These are phyloP conservation scores for Dysidea cf. avara DNA, from an alignment of 37 sponge, comb jelly and placozoan genomes.

Conservation along the genomic window DNA sequence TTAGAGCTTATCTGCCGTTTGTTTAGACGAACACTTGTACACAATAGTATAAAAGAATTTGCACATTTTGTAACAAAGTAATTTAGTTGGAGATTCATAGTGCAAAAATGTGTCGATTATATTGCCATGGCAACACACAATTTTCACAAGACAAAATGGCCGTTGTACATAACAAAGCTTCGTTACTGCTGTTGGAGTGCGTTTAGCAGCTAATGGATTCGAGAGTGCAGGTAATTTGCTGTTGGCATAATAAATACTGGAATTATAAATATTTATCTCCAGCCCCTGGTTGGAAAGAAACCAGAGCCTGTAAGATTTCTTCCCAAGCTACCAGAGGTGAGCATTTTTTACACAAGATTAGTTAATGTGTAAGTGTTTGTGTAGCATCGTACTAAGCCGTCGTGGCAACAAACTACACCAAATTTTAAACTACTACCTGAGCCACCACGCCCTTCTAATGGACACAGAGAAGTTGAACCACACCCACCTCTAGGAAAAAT, in stretches of 20 bases:
- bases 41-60: neutral
- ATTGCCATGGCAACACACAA: too few relatives aligned
- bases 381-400: conserved; percentile 81
- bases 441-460: conserved; percentile 15
- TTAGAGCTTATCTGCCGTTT: too few relatives aligned
- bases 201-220: neutral
- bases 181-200: too few relatives aligned
- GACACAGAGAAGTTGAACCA: neutral
- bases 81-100: too few relatives aligned
- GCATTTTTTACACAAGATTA: neutral
- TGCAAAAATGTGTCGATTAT: too few relatives aligned
- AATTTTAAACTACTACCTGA: conserved; percentile 65
- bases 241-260: neutral
- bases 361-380: neutral
- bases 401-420: conserved; percentile 76
- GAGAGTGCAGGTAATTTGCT: neutral
- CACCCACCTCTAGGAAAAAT: too few relatives aligned
- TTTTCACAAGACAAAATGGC: too few relatives aligned
- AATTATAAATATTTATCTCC: neutral
- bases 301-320: conserved; percentile 64
- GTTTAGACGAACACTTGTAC: too few relatives aligned
- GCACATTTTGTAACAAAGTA: too few relatives aligned
- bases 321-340: conserved; percentile 74
- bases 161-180: too few relatives aligned
- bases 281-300: conserved; percentile 4